Evolutionary conservation across 2,113 vertebrate species (phyloP).

Genomic region (Pomatorhinus ruficollis): DNA sequence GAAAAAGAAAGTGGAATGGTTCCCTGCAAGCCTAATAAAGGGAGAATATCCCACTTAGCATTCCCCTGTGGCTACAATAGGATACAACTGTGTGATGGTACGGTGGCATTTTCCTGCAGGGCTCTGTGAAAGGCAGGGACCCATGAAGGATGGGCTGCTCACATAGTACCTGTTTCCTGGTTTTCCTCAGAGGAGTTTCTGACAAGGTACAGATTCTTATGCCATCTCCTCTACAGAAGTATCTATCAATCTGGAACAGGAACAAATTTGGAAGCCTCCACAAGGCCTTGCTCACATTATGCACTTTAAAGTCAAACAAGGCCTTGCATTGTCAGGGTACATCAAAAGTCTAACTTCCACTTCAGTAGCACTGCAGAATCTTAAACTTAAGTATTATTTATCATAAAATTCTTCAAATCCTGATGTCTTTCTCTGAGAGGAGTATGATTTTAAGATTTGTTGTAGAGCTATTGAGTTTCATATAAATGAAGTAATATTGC

Average conservation of each 20-base stretch:
- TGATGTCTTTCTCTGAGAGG: not conserved
- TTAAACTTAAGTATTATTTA: not conserved
- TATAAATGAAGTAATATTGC: not conserved
- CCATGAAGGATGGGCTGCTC: not conserved
- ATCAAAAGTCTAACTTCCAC: not conserved
- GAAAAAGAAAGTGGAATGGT: not conserved
- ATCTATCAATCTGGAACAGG: not conserved
- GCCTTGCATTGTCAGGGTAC: not conserved
- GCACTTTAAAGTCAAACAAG: not conserved
- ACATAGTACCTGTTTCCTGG: rapidly evolving
- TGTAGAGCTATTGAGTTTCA: not conserved
- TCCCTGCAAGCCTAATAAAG: not conserved
- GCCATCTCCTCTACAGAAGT: not conserved
- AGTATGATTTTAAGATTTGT: not conserved
- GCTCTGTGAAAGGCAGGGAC: not conserved
- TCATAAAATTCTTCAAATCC: not conserved
- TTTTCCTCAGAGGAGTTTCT: not conserved
- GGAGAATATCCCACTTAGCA: not conserved
- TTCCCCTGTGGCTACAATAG: not conserved
- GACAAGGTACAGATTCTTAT: not conserved
- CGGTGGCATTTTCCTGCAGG: not conserved
- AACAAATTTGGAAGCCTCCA: not conserved
- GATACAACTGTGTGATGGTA: not conserved
- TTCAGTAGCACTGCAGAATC: not conserved
- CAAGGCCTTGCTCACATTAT: not conserved